Evolutionary conservation across 2,888 invertebrate species (phyloP).

Genomic region (Cryptocephalus primarius): DNA sequence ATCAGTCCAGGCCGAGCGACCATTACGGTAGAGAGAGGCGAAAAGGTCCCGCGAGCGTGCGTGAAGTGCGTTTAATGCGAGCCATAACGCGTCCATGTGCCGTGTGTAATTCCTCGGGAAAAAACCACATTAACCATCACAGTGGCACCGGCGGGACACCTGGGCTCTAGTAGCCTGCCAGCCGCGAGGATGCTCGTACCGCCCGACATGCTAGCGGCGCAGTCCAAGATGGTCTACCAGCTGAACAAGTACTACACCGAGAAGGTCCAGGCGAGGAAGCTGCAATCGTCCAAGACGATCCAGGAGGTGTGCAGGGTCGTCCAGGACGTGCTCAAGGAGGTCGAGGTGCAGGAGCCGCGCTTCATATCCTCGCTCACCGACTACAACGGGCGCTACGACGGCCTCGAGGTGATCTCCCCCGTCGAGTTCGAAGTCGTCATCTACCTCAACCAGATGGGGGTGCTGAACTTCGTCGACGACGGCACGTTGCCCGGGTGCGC

Average conservation of each 20-base stretch:
- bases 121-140: conserved; percentile 16
- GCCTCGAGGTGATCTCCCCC: conserved; percentile 65
- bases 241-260: conserved; percentile 70
- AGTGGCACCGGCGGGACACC: conserved; percentile 26
- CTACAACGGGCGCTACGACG: conserved; percentile 66
- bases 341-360: conserved; percentile 73
- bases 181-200: conserved; percentile 70
- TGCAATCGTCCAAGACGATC: conserved; percentile 58
- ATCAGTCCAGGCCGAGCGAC: no score
- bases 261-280: conserved; percentile 61
- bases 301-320: conserved; percentile 70
- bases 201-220: conserved; percentile 87
- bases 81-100: no score
- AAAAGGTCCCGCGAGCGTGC: no score
- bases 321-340: conserved; percentile 72
- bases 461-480: conserved; percentile 81
- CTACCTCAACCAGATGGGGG: conserved; percentile 81
- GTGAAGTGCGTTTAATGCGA: no score
- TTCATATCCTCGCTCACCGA: conserved; percentile 69
- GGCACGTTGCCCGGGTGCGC: conserved; percentile 74
- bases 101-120: conserved; percentile 2
- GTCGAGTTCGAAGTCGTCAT: conserved; percentile 74
- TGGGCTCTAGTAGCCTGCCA: conserved; percentile 25
- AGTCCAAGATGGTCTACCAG: conserved; percentile 90
- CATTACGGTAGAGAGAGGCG: no score